These are phyloP conservation scores for Dermochelys coriacea DNA, from an alignment of 2,797 vertebrate genomes.

Conservation along the genomic window DNA sequence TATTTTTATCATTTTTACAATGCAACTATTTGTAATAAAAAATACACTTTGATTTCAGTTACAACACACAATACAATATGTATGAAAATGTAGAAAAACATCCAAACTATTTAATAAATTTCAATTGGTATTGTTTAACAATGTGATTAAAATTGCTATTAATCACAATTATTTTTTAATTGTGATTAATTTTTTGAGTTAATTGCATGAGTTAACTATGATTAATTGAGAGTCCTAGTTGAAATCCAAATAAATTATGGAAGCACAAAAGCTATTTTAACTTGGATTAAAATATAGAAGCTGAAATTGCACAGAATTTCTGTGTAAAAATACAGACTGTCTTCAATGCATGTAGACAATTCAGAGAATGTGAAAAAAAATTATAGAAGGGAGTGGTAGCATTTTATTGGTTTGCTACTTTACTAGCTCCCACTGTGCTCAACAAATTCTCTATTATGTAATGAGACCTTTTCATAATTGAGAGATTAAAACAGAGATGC, in stretches of 20 bases:
- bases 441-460: neutral
- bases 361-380: neutral
- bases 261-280: neutral
- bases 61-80: too few relatives aligned
- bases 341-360: accelerated
- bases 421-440: neutral
- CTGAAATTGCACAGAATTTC: neutral
- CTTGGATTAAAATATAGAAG: neutral
- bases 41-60: too few relatives aligned
- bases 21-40: too few relatives aligned
- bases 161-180: too few relatives aligned
- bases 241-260: neutral
- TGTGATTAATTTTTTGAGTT: too few relatives aligned
- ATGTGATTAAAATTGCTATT: too few relatives aligned
- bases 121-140: too few relatives aligned
- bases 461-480: neutral
- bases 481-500: neutral
- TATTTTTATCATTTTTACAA: too few relatives aligned
- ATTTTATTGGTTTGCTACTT: neutral
- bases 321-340: neutral
- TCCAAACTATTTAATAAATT: too few relatives aligned
- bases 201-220: too few relatives aligned
- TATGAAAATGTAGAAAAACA: too few relatives aligned
- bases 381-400: neutral
- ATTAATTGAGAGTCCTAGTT: neutral